A percentile compares a stretch with the other conserved stretches of the same genome.
These are phyloP conservation scores for Lepidocyrtoides sp. DNA, from an alignment of 2,888 invertebrate genomes.

Conservation along the genomic window DNA sequence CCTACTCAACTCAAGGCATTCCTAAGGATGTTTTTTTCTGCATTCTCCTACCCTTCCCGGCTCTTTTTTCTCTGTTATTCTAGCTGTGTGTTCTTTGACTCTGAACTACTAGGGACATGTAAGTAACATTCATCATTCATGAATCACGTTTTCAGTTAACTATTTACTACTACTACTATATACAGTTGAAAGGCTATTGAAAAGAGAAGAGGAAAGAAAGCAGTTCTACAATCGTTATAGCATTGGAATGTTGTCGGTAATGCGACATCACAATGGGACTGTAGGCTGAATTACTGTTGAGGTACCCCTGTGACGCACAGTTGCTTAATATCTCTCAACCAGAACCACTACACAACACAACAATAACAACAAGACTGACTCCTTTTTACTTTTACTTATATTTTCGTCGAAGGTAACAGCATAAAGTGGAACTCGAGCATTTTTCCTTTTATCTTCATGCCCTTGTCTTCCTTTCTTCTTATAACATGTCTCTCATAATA, in stretches of 20 bases:
- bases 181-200: conserved; percentile 42
- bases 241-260: conserved; percentile 19
- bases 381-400: too few species aligned
- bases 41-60: conserved; percentile 4
- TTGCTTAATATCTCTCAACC: conserved; percentile 51
- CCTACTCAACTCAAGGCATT: conserved; percentile 12
- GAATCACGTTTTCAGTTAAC: conserved; percentile 67
- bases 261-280: conserved; percentile 61
- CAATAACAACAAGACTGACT: conserved; percentile 1
- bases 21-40: conserved; percentile 53
- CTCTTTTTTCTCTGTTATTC: conserved; percentile 11
- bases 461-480: not conserved
- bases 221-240: conserved; percentile 20
- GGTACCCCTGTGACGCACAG: conserved; percentile 61
- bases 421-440: not conserved
- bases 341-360: conserved; percentile 15
- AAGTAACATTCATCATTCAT: conserved; percentile 77
- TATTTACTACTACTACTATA: too few species aligned
- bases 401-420: not conserved
- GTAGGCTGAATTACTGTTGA: conserved; percentile 13
- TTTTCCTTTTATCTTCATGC: not conserved
- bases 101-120: conserved; percentile 39
- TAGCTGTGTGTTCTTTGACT: conserved; percentile 24
- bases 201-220: conserved; percentile 1
- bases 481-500: conserved; percentile 29